Evolutionary conservation across 2,797 vertebrate species (phyloP).

Genomic region (Peromyscus attwateri): DNA sequence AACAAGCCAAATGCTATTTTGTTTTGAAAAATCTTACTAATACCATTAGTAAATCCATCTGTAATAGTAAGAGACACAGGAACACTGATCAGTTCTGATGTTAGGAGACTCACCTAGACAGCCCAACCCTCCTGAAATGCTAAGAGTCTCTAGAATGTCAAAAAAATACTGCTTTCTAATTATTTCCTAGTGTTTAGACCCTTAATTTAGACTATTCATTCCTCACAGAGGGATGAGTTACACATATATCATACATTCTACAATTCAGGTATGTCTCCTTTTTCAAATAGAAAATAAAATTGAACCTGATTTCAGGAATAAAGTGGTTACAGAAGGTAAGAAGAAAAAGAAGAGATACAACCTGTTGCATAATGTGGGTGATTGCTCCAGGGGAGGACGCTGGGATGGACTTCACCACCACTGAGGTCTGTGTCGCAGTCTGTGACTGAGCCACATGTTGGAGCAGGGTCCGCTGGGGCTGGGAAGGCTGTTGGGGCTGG

Average conservation of each 20-base stretch:
- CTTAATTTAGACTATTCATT: constrained; percentile 27
- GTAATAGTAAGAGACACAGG: constrained; percentile 27
- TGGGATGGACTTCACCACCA: constrained; percentile 91
- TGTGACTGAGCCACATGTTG: constrained; percentile 91
- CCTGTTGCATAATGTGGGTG: constrained; percentile 93
- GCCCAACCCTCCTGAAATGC: constrained; percentile 29
- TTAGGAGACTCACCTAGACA: constrained; percentile 33
- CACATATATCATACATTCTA: background rate
- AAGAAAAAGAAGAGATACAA: constrained; percentile 84
- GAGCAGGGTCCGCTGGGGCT: constrained; percentile 89
- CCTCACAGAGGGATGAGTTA: constrained; percentile 50
- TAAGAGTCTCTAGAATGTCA: constrained; percentile 21
- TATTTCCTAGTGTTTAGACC: constrained; percentile 60
- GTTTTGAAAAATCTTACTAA: constrained; percentile 65
- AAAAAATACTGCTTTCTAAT: constrained; percentile 60
- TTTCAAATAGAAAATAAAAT: constrained; percentile 57
- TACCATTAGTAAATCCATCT: constrained; percentile 43
- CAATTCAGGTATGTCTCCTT: constrained; percentile 49
- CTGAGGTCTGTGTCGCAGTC: constrained; percentile 90
- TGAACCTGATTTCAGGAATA: constrained; percentile 50
- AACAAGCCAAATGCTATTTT: constrained; percentile 58
- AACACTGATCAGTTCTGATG: constrained; percentile 59
- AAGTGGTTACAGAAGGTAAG: constrained; percentile 41
- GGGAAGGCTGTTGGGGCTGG: constrained; percentile 89
- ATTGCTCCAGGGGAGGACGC: constrained; percentile 89